Evolutionary conservation across 2,113 vertebrate genomes (phyloP), one percentile per base, ranked within the genome.

Genomic region (Siphamia tubifer): DNA sequence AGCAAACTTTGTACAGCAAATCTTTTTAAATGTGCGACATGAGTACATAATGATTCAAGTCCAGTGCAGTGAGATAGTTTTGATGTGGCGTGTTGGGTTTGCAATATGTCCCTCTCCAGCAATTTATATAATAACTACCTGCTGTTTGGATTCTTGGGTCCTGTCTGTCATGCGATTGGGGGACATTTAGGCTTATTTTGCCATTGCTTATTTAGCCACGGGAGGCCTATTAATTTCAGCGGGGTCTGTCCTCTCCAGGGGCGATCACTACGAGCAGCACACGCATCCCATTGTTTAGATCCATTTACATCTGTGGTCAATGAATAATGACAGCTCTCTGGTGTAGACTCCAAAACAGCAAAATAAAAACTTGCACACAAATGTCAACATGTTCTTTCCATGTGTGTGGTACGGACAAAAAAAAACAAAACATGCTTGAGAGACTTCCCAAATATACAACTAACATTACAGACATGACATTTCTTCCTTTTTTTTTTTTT

Each of bases 181-280:
- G 87, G 81, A 92, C 87, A 90, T 90, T 93, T 91, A 91, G 89
- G 88, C 87, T 92, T 91, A 91, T 92, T 93, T 90, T 84, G 83
- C 87, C 77, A 86, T 83, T 90, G 91, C 91, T 92, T 92, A 91
- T 91, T 90, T 90, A 93, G 88, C 93, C 89, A 84, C 90, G 71
- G 92, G 92, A 93, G 90, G 91, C 91, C 91, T 92, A 93, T 94
- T 93, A 91, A 92, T 93, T 92, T 93, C 86, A 92, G 87, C 88
- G 86, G 84, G 84, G 63, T 80, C 76, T 65, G 81, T 93, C 89
- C 90, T 92, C 91, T 92, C 88, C 79, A 87, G 89, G 90, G 87
- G 90, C 85, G 73, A 88, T 81, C 61, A 43, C 82, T 84, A 86
- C 81, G 81, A 79, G 11, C 81, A 81, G 83, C 82, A 82, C 73